These are phyloP conservation scores for Sebastolobus alascanus DNA, from an alignment of 2,797 vertebrate genomes.

Conservation along the genomic window DNA sequence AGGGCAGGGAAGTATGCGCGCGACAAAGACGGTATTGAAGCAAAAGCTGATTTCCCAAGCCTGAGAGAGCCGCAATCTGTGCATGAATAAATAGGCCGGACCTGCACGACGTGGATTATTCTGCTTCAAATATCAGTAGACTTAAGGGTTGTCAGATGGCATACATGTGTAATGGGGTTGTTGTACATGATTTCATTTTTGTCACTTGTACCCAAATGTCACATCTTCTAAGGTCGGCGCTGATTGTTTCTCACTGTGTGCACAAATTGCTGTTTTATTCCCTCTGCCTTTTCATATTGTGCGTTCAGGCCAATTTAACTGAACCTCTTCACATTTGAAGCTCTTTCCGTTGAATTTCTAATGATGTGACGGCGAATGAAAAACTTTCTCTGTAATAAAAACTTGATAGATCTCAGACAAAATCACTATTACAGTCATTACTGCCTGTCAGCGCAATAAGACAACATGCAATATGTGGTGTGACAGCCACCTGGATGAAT, in stretches of 20 bases:
- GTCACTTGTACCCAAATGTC: slow-evolving; percentile 73
- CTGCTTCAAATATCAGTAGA: slow-evolving; percentile 81
- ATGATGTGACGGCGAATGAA: slow-evolving; percentile 54
- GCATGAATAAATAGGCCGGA: slow-evolving; percentile 84
- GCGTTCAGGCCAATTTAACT: slow-evolving; percentile 68
- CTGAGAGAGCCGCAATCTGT: slow-evolving; percentile 79
- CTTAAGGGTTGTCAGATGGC: slow-evolving; percentile 78
- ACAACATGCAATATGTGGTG: slow-evolving; percentile 20
- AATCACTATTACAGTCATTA: slow-evolving; percentile 59
- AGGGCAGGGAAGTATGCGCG: slow-evolving; percentile 66
- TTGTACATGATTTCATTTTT: slow-evolving; percentile 75
- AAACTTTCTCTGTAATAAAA: slow-evolving; percentile 58
- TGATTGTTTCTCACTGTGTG: slow-evolving; percentile 75
- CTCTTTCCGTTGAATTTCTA: slow-evolving; percentile 60
- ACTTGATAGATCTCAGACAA: slow-evolving; percentile 41
- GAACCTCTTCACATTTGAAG: slow-evolving; percentile 61
- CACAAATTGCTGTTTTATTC: slow-evolving; percentile 66
- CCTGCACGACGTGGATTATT: slow-evolving; percentile 83
- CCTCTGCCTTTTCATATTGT: slow-evolving; percentile 31
- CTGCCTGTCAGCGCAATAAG: slow-evolving; percentile 43
- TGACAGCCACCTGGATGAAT: slow-evolving; percentile 46
- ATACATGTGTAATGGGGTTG: slow-evolving; percentile 73
- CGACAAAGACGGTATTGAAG: slow-evolving; percentile 76
- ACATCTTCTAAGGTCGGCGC: slow-evolving; percentile 64
- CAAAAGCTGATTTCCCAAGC: slow-evolving; percentile 83